Evolutionary conservation across 53 echinoderm and acorn worm species (phyloP), one percentile per base, ranked within the genome.

Genomic region (Echinometra lucunter): DNA sequence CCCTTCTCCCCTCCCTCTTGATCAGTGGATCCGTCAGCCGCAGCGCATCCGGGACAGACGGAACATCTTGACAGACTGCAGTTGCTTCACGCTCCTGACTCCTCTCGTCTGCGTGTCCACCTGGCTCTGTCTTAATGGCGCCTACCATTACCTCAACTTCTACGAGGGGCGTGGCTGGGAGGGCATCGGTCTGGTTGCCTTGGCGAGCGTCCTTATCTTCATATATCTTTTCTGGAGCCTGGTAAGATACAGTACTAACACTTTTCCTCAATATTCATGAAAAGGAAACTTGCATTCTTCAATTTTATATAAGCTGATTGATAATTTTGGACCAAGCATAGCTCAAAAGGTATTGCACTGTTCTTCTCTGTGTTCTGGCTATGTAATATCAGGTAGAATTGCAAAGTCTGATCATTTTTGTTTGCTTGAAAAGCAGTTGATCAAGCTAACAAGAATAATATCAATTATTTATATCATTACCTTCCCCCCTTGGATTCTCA

Each of bases 111-210:
- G 92, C 27, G 91, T 94, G 19, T 94, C 95, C 93, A 95, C 96
- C 47, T 96, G 96, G 96, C 94, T 97, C 58, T 97, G 97, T 82
- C 87, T 97, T 35, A 96, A 95, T 80, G 97, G 97, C 25, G 96
- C 97, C 75, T 57, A 88, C 30, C 96, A 97, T 89, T 96, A 96
- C 87, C 83, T 96, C 27, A 80, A 89, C 72, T 90, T 94, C 83
- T 92, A 89, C 38, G 88, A 96, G 57, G 94, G 93, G 74, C 93
- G 95, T 30, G 94, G 91, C 66, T 88, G 94, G 89, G 96, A 96
- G 70, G 96, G 96, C 28, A 32, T 96, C 34, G 97, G 97, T 30
- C 92, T 97, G 45, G 92, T 95, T 70, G 58, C 93, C 38, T 91
- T 97, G 60, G 95, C 97, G 13, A 72, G 89, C 25, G 69, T 97